Evolutionary conservation across 2,113 vertebrate genomes (phyloP).

Genomic region (Pheucticus melanocephalus): DNA sequence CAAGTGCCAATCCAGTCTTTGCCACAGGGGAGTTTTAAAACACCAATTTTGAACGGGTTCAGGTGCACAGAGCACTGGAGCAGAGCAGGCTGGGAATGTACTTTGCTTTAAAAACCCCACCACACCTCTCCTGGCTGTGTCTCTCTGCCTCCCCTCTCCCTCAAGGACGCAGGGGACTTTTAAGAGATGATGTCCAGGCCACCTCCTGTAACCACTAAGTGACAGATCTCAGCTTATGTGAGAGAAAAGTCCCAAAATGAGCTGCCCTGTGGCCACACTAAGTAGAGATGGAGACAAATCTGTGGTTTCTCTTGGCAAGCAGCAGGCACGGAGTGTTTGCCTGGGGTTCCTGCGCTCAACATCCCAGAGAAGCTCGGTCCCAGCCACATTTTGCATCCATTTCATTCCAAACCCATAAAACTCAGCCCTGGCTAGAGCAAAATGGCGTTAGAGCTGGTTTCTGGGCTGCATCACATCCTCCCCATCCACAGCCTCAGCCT

Average conservation of each 20-base stretch:
- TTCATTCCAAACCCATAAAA: constrained; percentile 19
- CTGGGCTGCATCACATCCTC: not conserved
- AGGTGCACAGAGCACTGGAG: not conserved
- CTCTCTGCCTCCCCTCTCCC: not conserved
- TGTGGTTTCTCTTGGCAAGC: constrained; percentile 7
- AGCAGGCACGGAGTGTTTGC: not conserved
- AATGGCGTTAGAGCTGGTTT: not conserved
- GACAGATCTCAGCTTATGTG: not conserved
- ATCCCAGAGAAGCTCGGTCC: not conserved
- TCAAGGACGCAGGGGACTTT: not conserved
- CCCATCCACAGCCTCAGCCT: not conserved
- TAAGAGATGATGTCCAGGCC: not conserved
- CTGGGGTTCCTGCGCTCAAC: not conserved
- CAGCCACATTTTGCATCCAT: not conserved
- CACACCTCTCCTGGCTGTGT: not conserved
- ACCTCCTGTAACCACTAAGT: constrained; percentile 7
- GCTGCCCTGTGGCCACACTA: not conserved
- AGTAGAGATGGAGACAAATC: not conserved
- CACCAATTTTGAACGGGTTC: not conserved
- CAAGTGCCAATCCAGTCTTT: not conserved
- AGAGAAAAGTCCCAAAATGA: constrained; percentile 1
- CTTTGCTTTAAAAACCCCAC: not conserved
- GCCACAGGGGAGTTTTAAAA: not conserved
- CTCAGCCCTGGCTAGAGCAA: not conserved
- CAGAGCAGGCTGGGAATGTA: not conserved